Evolutionary conservation across 2,888 invertebrate genomes (phyloP).

Genomic region (Drosophila planitibia): DNA sequence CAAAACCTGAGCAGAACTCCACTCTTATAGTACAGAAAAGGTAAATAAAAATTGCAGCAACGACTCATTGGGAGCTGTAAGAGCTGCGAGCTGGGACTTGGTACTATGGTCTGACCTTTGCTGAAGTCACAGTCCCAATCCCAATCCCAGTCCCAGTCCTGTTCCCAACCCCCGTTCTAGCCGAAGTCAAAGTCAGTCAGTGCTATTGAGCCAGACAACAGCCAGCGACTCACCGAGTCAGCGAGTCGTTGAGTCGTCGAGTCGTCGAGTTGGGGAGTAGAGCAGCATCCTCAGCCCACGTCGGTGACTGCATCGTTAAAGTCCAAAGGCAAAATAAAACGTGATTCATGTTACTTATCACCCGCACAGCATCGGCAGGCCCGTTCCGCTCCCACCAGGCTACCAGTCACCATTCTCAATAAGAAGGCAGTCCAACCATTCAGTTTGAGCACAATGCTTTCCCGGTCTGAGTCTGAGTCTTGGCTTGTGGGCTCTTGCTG

Average conservation of each 20-base stretch:
- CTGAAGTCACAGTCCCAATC: constrained; percentile 30
- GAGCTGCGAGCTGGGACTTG: constrained; percentile 38
- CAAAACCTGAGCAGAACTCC: constrained; percentile 59
- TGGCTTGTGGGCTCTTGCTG: neutral
- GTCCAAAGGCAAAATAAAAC: constrained; percentile 81
- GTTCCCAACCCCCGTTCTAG: constrained; percentile 6
- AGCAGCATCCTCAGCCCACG: constrained; percentile 34
- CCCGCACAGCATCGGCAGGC: constrained; percentile 74
- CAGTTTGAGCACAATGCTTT: constrained; percentile 36
- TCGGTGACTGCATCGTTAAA: constrained; percentile 72
- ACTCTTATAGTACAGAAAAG: constrained; percentile 68
- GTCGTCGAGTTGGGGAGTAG: constrained; percentile 1
- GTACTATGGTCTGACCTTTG: constrained; percentile 70
- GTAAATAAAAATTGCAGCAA: constrained; percentile 76
- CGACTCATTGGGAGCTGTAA: constrained; percentile 41
- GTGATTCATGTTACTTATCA: constrained; percentile 82
- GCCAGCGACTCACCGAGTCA: constrained; percentile 13
- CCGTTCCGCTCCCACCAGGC: constrained; percentile 22
- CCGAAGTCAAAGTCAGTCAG: constrained; percentile 61
- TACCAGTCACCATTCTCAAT: constrained; percentile 29
- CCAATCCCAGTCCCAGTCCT: constrained; percentile 5
- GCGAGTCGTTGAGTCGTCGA: constrained; percentile 6
- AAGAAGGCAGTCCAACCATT: constrained; percentile 19
- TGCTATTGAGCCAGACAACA: constrained; percentile 61
- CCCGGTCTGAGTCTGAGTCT: constrained; percentile 17